Percentiles rank a stretch among this genome's conserved stretches.
phyloP scores from a whole-genome alignment of 2,797 vertebrate genomes.

The Delichon dasypus region DNA sequence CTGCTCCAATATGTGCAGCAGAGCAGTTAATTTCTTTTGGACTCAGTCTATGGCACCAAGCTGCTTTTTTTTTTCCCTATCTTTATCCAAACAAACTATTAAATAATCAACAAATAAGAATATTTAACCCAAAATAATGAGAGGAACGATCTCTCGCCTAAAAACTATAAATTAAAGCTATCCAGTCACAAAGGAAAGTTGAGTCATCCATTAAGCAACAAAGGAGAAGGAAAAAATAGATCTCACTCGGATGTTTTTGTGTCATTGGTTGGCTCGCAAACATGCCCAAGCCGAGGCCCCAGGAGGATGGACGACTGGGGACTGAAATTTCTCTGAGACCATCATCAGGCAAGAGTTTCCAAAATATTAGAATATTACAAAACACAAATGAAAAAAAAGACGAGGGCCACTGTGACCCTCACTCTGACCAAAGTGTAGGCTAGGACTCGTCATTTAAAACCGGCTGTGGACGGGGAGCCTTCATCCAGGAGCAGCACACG shows the following conservation, averaged over 20 bases:
- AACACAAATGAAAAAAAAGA: not conserved
- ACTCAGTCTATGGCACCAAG: constrained; percentile 77
- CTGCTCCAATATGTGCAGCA: constrained; percentile 78
- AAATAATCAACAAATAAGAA: constrained; percentile 72
- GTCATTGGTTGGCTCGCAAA: constrained; percentile 39
- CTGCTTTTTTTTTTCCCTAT: constrained; percentile 48
- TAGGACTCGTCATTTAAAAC: rapidly evolving
- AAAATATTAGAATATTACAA: not conserved
- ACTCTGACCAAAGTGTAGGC: not conserved
- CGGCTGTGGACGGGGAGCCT: not conserved
- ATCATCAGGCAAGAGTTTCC: not conserved
- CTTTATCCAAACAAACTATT: constrained; percentile 74
- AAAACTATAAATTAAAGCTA: constrained; percentile 72
- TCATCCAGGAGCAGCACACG: rapidly evolving
- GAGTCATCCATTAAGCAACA: constrained; percentile 65
- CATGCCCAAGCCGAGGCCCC: constrained; percentile 11
- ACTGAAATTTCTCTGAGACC: not conserved
- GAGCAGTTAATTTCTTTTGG: constrained; percentile 84
- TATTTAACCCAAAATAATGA: constrained; percentile 70
- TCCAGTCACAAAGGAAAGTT: constrained; percentile 68
- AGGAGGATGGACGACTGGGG: not conserved
- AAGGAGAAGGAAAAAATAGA: constrained; percentile 59
- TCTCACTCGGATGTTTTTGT: constrained; percentile 54
- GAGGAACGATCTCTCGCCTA: constrained; percentile 28
- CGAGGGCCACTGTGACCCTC: not conserved